phyloP scores from a whole-genome alignment of 2,797 vertebrate species.

The Phrynocephalus forsythii region DNA sequence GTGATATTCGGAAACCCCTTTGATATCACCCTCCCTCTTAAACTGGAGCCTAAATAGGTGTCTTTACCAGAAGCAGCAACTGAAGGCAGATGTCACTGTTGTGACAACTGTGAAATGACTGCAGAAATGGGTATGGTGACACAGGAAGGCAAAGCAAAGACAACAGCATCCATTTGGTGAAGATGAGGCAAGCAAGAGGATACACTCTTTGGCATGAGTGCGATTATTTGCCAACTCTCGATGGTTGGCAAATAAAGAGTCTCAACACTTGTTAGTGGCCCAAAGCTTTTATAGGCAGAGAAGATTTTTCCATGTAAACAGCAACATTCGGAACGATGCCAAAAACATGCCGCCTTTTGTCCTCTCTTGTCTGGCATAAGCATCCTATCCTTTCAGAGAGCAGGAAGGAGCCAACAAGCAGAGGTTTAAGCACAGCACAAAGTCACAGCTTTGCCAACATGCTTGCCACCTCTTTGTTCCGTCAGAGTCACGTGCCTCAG shows the following conservation, averaged over 20 bases:
- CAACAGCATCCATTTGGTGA: conserved; percentile 29
- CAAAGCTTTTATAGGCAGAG: too few species aligned
- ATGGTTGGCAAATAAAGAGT: conserved; percentile 10
- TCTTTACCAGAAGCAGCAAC: conserved; percentile 69
- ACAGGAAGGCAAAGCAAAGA: not conserved
- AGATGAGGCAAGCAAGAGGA: conserved; percentile 7
- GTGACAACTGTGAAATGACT: conserved; percentile 64
- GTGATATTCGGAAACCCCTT: conserved; percentile 70
- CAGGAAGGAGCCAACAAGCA: conserved; percentile 2
- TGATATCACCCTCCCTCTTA: conserved; percentile 59
- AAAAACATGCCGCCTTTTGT: too few species aligned
- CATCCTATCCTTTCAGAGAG: not conserved
- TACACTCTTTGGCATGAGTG: not conserved
- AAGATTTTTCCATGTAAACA: not conserved
- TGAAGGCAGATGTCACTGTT: conserved; percentile 62
- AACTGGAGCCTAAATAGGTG: conserved; percentile 69
- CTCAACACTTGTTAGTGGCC: not conserved
- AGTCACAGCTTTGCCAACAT: conserved; percentile 33
- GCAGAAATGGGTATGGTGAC: conserved; percentile 57
- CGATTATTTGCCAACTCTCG: too few species aligned
- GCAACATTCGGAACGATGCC: not conserved
- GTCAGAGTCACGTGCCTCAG: not conserved
- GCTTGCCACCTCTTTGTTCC: not conserved
- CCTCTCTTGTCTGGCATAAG: not conserved
- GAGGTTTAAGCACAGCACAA: not conserved